Base-by-base conservation (phyloP, 2,113 vertebrate genomes). In the Forbesichthys papilliferus region DNA sequence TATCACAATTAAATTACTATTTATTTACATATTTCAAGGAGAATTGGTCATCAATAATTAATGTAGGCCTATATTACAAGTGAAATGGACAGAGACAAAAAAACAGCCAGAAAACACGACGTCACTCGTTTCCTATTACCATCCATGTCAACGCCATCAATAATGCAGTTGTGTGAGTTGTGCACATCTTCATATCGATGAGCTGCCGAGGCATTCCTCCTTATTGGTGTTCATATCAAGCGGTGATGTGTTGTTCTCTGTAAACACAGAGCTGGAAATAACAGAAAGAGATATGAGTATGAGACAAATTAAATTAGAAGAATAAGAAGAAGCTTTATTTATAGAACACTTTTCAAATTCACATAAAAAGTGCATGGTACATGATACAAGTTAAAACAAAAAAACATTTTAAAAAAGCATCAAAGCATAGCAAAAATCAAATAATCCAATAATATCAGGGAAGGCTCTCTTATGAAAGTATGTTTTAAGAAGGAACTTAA, bases 201-300 rank as follows among this genome's bases (percentile, higher is more conserved):
- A 80, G 57, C 36, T 61, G 61, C 64, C 68, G 61, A 83, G 6
- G 3, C 13, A 65, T 64, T 82, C 61, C 56, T 80, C 82, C 18
- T 76, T 70, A 27, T 72, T 71, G 18, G 36, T 33, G 36, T 64
- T 62, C 52, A 72, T 46, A 61, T 73, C 77, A 9, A 83, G 56
- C n/a, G 69, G 82, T 51, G 57, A 14, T 33, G 77, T 12, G 2
- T 59, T 79, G 1, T 54, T 36, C 6, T 78, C 73, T 78, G 49
- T 65, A 52, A 73, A 66, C 47, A 82, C 77, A 3, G 74, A 83
- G 79, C 83, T 88, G 66, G 13, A 78, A 83, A 10, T 47, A 14
- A 71, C 9, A 69, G 5, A 64, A 7, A 55, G 68, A 46, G 20
- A 54, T 53, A 0, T 53, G 27, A n/a, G 14, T 9, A 11, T 57